Conservation (phyloP, 2,797 vertebrate genomes). For the Diceros bicornis region DNA sequence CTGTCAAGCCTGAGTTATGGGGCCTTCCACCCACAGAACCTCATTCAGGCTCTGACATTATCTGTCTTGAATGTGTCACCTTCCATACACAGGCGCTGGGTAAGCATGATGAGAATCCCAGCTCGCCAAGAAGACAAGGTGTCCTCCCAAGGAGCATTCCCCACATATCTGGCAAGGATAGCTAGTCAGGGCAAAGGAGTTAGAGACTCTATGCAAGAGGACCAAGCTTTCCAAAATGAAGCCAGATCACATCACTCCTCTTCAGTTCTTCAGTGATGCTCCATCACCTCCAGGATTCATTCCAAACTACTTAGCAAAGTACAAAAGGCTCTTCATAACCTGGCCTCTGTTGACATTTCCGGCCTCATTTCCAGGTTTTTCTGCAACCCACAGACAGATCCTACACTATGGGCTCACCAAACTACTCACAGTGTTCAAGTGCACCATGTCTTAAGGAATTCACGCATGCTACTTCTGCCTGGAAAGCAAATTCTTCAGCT, state of each 20-base stretch:
- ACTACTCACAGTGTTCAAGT: neutral
- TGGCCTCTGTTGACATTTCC: neutral
- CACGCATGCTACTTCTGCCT: neutral
- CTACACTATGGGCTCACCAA: neutral
- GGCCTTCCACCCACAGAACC: neutral
- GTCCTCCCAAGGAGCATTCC: neutral
- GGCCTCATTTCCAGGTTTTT: neutral
- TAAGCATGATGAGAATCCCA: neutral
- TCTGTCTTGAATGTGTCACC: neutral
- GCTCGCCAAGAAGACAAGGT: neutral
- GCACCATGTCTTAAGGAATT: neutral
- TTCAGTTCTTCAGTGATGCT: neutral
- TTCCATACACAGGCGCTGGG: neutral
- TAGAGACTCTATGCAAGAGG: neutral
- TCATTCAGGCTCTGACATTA: neutral
- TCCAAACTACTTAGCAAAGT: neutral
- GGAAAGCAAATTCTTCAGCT: neutral
- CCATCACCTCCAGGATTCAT: neutral
- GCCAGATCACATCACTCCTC: neutral
- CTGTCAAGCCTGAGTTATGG: conserved; percentile 5
- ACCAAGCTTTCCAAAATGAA: neutral
- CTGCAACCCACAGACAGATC: neutral
- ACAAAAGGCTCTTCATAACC: conserved; percentile 25
- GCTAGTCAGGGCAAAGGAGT: neutral
- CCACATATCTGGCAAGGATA: neutral